Conservation (phyloP, 2,113 vertebrate species). For the Gymnogyps californianus region DNA sequence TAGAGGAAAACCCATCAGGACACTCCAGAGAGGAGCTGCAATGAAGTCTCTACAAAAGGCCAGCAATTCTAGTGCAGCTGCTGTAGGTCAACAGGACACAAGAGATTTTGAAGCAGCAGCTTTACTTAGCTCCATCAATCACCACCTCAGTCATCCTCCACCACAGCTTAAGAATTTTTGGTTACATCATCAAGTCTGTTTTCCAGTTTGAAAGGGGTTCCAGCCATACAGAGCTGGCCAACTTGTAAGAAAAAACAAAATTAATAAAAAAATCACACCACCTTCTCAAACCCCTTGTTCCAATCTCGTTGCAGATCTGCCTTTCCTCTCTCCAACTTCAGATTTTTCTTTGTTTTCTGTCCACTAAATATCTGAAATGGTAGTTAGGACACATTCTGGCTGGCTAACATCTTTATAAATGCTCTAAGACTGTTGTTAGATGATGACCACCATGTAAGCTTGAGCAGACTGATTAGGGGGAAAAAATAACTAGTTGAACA, state of each 20-base stretch:
- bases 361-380: background rate
- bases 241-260: background rate
- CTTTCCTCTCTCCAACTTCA: background rate
- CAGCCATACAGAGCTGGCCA: background rate
- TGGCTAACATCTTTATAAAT: background rate
- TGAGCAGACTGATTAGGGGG: background rate
- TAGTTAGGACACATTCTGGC: background rate
- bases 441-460: background rate
- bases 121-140: background rate
- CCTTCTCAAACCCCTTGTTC: background rate
- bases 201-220: background rate
- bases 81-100: background rate
- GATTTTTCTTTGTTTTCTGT: background rate
- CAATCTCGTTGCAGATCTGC: background rate
- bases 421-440: background rate
- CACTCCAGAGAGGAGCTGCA: background rate
- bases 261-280: background rate
- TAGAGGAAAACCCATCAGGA: background rate
- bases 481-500: background rate
- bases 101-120: background rate
- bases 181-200: background rate
- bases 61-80: background rate
- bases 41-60: background rate
- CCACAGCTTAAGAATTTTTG: background rate
- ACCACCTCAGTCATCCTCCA: background rate